Evolutionary conservation across 2,797 vertebrate species (phyloP).

Genomic region (Chelon auratus): DNA sequence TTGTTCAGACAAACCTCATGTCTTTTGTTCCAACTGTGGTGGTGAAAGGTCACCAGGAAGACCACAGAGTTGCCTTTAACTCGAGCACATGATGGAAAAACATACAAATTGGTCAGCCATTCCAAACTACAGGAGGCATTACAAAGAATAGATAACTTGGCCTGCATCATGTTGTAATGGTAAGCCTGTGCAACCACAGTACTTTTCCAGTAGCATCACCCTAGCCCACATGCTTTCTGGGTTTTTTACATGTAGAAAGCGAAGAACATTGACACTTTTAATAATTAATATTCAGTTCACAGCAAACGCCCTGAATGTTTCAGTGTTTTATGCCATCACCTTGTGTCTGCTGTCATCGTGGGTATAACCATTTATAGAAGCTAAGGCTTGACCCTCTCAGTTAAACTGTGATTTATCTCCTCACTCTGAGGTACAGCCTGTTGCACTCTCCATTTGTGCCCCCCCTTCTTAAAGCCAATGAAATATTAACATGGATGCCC

Average conservation of each 20-base stretch:
- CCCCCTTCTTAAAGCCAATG: slow-evolving; percentile 36
- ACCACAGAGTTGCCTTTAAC: slow-evolving; percentile 32
- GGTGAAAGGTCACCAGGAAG: slow-evolving; percentile 60
- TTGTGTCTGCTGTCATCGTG: slow-evolving; percentile 18
- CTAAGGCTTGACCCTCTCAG: slow-evolving; percentile 24
- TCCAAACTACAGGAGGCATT: slow-evolving; percentile 24
- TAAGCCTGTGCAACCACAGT: neutral
- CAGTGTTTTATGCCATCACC: slow-evolving; percentile 22
- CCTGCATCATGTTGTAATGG: slow-evolving; percentile 33
- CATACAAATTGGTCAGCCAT: slow-evolving; percentile 60
- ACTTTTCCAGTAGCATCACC: slow-evolving; percentile 4
- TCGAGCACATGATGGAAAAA: slow-evolving; percentile 28
- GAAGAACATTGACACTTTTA: slow-evolving; percentile 35
- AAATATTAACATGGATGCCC: slow-evolving; percentile 68
- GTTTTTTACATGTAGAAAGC: slow-evolving; percentile 15
- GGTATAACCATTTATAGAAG: slow-evolving; percentile 32
- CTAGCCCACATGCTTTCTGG: neutral
- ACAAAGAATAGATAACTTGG: slow-evolving; percentile 41
- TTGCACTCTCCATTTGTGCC: slow-evolving; percentile 43
- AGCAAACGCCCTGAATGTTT: slow-evolving; percentile 38
- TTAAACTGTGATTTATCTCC: slow-evolving; percentile 71
- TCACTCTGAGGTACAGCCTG: slow-evolving; percentile 24
- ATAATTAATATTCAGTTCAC: slow-evolving; percentile 47
- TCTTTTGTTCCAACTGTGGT: slow-evolving; percentile 58
- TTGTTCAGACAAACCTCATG: slow-evolving; percentile 55